A percentile compares a stretch with the other conserved stretches of the same genome.
These are phyloP conservation scores for Balaenoptera acutorostrata DNA, from an alignment of 2,113 vertebrate species.

Conservation along the genomic window DNA sequence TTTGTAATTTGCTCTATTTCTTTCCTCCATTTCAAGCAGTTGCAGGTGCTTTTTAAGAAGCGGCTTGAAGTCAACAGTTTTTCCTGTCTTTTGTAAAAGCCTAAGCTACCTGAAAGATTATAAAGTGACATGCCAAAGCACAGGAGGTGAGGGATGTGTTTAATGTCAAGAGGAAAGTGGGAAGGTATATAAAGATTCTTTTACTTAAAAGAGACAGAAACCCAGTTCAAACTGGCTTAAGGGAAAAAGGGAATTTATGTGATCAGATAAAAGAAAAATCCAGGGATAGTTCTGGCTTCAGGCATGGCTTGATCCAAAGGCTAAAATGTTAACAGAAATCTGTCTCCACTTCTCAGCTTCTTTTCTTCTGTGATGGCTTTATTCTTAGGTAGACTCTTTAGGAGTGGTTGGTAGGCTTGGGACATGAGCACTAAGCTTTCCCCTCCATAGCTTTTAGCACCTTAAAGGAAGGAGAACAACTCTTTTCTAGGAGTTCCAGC, in stretches of 20 bases:
- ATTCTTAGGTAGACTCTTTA: background rate
- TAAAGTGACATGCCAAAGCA: background rate
- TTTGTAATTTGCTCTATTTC: conserved; percentile 5
- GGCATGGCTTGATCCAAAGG: background rate
- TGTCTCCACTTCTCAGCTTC: background rate
- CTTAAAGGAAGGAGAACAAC: background rate
- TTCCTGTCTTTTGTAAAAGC: background rate
- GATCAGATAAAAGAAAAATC: background rate
- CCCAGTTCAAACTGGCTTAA: background rate
- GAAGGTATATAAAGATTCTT: background rate
- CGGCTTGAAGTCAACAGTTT: background rate
- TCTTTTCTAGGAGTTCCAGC: background rate
- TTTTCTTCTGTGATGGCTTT: background rate
- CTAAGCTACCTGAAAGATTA: background rate
- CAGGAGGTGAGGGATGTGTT: background rate
- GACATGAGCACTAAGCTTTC: background rate
- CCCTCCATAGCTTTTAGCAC: background rate
- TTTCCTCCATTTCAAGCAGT: background rate
- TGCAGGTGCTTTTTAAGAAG: background rate
- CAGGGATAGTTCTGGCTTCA: background rate
- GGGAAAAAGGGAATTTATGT: background rate
- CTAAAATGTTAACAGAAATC: background rate
- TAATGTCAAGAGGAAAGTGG: background rate
- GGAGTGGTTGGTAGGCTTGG: background rate
- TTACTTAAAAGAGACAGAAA: background rate